Evolutionary conservation across 1,140 invertebrate species (phyloP), one percentile per base, ranked within the genome.

Genomic region (Andricus grossulariae): DNA sequence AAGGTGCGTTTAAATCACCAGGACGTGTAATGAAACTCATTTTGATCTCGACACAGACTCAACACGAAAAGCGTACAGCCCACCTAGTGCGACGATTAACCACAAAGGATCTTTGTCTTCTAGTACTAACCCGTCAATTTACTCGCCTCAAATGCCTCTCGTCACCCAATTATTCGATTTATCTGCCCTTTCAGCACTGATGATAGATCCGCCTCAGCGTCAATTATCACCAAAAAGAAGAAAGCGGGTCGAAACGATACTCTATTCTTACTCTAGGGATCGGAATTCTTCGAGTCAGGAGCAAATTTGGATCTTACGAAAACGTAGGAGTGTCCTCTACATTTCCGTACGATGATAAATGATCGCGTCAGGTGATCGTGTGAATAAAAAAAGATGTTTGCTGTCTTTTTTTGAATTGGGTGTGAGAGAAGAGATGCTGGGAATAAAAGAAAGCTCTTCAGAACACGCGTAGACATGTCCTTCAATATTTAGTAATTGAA

Each of bases 281-380:
- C 60, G n/a, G 39, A 39, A 66, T 66, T 66, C 25, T 32, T n/a
- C 60, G n/a, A 4, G 25, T 25, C 25, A 66, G 15, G 39, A 66
- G 60, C 60, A 32, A 66, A 66, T n/a, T 66, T 11, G 25, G 49
- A 55, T 25, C 25, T 51, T 54, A 49, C 19, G 55, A 60, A 66
- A 57, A 72, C 16, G 51, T 21, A 45, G 19, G 39, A 54, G n/a
- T 72, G 54, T 52, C 70, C 75, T 60, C 75, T 50, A 60, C 60
- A 71, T 82, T 82, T 83, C 83, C 80, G 73, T 77, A 80, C 52
- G 73, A 85, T 85, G 82, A 85, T 85, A 81, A 84, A 85, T 85
- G 84, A 85, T 81, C 80, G 51, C 78, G 73, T 80, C 76, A 76
- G 32, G 4, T 66, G 60, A 39, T 45, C 25, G 21, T n/a, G 25